Evolutionary conservation across 2,113 vertebrate species (phyloP).

Genomic region (Oriolus oriolus): DNA sequence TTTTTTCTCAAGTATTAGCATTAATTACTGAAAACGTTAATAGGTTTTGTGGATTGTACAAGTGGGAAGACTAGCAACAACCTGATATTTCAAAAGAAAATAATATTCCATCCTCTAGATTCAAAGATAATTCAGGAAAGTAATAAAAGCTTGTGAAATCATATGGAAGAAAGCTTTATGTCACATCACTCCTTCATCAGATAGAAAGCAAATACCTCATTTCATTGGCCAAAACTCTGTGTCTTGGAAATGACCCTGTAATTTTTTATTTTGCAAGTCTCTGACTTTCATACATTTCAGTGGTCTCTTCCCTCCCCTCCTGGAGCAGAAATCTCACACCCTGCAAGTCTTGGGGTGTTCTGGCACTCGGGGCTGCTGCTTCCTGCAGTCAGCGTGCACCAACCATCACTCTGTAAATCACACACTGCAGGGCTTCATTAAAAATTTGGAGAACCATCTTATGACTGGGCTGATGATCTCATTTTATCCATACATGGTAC

Average conservation of each 20-base stretch:
- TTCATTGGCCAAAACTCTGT: background rate
- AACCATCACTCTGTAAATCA: background rate
- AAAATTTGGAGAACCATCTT: slow-evolving; percentile 23
- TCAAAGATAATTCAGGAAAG: slow-evolving; percentile 33
- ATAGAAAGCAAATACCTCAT: slow-evolving; percentile 10
- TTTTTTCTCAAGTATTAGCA: slow-evolving; percentile 61
- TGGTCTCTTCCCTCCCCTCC: background rate
- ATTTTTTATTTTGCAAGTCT: background rate
- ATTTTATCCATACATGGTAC: slow-evolving; percentile 37
- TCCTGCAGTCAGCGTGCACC: background rate
- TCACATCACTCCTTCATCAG: slow-evolving; percentile 29
- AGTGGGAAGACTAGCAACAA: slow-evolving; percentile 33
- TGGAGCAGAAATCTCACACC: background rate
- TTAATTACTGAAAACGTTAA: slow-evolving; percentile 63
- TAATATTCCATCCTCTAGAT: slow-evolving; percentile 39
- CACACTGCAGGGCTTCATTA: slow-evolving; percentile 24
- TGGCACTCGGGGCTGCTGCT: background rate
- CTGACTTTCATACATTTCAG: background rate
- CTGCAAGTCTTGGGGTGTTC: background rate
- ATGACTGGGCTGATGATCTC: slow-evolving; percentile 50
- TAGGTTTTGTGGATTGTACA: slow-evolving; percentile 42
- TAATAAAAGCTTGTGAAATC: slow-evolving; percentile 55
- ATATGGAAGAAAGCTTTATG: background rate
- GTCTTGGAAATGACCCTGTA: background rate
- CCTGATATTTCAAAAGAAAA: slow-evolving; percentile 50